These are phyloP conservation scores for Zaprionus tsacasi DNA, from an alignment of 1,140 invertebrate species.

Conservation along the genomic window DNA sequence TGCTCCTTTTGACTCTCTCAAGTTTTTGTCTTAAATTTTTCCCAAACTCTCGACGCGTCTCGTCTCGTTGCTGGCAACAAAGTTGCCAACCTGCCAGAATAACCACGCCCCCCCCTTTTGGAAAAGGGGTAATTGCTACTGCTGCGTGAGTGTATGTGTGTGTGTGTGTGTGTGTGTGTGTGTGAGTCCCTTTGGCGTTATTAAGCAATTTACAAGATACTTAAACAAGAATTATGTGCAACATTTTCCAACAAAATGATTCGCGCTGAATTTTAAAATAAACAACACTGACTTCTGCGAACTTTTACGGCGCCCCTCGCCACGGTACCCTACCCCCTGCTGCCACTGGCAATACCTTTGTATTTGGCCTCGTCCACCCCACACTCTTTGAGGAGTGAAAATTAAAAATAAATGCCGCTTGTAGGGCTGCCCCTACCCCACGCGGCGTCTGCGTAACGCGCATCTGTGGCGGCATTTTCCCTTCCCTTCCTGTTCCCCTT, in stretches of 20 bases:
- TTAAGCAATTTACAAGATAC: slow-evolving; percentile 84
- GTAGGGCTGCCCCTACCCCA: not conserved
- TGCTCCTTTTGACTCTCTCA: slow-evolving; percentile 43
- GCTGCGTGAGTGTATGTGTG: slow-evolving; percentile 37
- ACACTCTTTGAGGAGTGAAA: slow-evolving; percentile 29
- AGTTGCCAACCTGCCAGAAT: slow-evolving; percentile 52
- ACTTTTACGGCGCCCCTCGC: slow-evolving; percentile 33
- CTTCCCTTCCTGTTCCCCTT: not conserved
- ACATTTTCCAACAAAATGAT: slow-evolving; percentile 83
- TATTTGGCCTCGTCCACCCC: not conserved
- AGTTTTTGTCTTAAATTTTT: slow-evolving; percentile 73
- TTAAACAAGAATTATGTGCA: slow-evolving; percentile 83
- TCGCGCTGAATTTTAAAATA: slow-evolving; percentile 81
- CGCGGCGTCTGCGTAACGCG: slow-evolving; percentile 32
- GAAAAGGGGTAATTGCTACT: slow-evolving; percentile 58
- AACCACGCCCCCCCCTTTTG: not conserved
- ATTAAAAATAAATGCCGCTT: slow-evolving; percentile 67
- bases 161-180: slow-evolving; percentile 37
- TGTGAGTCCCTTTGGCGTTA: slow-evolving; percentile 76
- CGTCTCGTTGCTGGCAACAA: slow-evolving; percentile 63
- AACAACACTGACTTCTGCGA: slow-evolving; percentile 79
- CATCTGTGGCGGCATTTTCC: slow-evolving; percentile 1
- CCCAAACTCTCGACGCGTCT: slow-evolving; percentile 20
- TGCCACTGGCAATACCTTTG: slow-evolving; percentile 22
- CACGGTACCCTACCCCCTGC: not conserved